Base-by-base conservation (phyloP, 1,140 invertebrate species). In the Drosophila biarmipes region DNA sequence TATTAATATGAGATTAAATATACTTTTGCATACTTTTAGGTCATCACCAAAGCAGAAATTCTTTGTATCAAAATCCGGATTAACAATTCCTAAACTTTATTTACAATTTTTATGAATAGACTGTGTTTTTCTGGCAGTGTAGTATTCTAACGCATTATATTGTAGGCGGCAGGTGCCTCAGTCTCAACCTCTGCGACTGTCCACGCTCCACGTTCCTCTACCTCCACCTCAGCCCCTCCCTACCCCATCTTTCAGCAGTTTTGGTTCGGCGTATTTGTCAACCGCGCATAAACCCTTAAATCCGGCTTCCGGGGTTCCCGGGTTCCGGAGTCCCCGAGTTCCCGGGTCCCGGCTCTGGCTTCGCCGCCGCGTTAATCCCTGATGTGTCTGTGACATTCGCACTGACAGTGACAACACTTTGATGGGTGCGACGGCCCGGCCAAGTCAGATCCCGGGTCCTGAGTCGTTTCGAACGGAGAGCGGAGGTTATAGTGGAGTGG, bases 331-430 rank as follows among this genome's bases (percentile, higher is more conserved):
- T 78, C 59, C 75, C 67, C 66, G 49, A 45, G 40, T 29, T 51
- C 49, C 51, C 46, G 61, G 37, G 21, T 51, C 49, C 51, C 46
- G 61, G 37, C 71, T 52, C 52, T 56, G 75, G 31, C 61, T 58
- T 76, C 71, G 69, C 58, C 58, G 56, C 63, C 62, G 84, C 72
- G 72, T 68, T 91, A 91, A 91, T 91, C 90, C 90, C 90, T 91
- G 90, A 91, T 80, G 90, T 91, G 90, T 91, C 90, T 87, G 48
- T 90, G 90, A 91, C 90, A 91, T 90, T 80, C 69, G 81, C 81
- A 87, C 85, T 91, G 90, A 91, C 90, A 91, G 90, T 91, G 90
- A 91, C 90, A 91, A 91, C 86, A 87, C 90, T 91, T 91, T 91
- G 90, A 91, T 87, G 90, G 85, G 80, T 46, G 71, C 67, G 67